Evolutionary conservation across 2,797 vertebrate genomes (phyloP).

Genomic region (Semaprochilodus insignis): DNA sequence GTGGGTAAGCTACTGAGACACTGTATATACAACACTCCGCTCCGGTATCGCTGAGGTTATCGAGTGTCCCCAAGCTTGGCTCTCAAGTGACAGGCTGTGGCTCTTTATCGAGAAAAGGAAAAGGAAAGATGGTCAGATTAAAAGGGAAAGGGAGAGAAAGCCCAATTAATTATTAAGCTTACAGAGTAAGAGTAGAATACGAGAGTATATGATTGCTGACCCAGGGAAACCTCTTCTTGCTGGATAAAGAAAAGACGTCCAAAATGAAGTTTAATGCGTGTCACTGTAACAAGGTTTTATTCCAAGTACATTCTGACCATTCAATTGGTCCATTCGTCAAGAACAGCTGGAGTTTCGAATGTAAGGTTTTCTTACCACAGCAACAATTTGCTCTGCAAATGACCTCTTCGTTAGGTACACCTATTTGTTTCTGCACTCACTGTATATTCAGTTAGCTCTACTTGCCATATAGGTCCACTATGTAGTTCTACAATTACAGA

Average conservation of each 20-base stretch:
- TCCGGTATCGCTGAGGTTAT: slow-evolving; percentile 49
- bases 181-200: neutral
- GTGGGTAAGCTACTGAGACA: slow-evolving; percentile 75
- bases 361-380: neutral
- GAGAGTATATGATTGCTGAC: neutral
- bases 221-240: neutral
- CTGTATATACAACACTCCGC: neutral
- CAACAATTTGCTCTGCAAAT: too few relatives aligned
- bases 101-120: slow-evolving; percentile 45
- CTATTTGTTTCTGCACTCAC: too few relatives aligned
- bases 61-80: slow-evolving; percentile 39
- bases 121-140: slow-evolving; percentile 15
- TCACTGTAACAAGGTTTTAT: too few relatives aligned
- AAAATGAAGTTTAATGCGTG: neutral
- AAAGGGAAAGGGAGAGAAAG: slow-evolving; percentile 37
- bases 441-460: too few relatives aligned
- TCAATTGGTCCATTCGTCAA: neutral
- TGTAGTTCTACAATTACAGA: too few relatives aligned
- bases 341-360: too few relatives aligned
- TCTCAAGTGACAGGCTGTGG: slow-evolving; percentile 41
- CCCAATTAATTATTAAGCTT: slow-evolving; percentile 44
- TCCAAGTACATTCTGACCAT: neutral
- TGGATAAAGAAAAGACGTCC: neutral
- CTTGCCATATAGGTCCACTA: too few relatives aligned
- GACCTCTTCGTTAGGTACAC: too few relatives aligned